Percentiles rank a stretch among this genome's conserved stretches.
phyloP scores from a whole-genome alignment of 2,113 vertebrate species.

The Apteryx owenii region DNA sequence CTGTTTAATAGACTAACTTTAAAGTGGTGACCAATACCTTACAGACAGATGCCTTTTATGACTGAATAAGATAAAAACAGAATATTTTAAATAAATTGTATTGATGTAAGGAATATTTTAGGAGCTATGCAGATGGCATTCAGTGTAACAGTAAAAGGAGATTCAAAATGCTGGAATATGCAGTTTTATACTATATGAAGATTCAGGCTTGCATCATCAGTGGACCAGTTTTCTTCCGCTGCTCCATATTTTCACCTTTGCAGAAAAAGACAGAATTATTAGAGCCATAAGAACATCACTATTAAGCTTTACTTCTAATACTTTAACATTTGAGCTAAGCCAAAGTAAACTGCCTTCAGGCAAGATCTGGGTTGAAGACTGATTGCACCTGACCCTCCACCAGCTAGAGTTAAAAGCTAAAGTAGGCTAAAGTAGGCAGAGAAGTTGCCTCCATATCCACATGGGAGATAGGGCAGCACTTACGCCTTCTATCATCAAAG shows the following conservation, averaged over 20 bases:
- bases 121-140: not conserved
- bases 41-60: not conserved
- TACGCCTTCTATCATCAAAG: not conserved
- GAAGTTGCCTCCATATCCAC: not conserved
- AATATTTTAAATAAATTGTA: not conserved
- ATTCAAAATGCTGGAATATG: not conserved
- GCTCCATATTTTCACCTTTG: not conserved
- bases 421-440: not conserved
- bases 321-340: not conserved
- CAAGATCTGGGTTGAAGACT: not conserved
- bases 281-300: not conserved
- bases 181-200: not conserved
- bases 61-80: not conserved
- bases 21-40: not conserved
- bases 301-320: not conserved
- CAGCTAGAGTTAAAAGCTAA: not conserved
- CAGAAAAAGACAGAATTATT: not conserved
- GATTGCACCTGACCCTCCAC: not conserved
- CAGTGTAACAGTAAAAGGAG: not conserved
- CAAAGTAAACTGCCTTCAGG: not conserved
- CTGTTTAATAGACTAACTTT: not conserved
- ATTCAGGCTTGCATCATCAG: not conserved
- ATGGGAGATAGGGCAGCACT: not conserved
- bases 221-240: not conserved
- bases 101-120: not conserved